Percentiles rank a stretch among this genome's conserved stretches.
phyloP scores from a whole-genome alignment of 2,113 vertebrate species.

The Ictalurus punctatus region DNA sequence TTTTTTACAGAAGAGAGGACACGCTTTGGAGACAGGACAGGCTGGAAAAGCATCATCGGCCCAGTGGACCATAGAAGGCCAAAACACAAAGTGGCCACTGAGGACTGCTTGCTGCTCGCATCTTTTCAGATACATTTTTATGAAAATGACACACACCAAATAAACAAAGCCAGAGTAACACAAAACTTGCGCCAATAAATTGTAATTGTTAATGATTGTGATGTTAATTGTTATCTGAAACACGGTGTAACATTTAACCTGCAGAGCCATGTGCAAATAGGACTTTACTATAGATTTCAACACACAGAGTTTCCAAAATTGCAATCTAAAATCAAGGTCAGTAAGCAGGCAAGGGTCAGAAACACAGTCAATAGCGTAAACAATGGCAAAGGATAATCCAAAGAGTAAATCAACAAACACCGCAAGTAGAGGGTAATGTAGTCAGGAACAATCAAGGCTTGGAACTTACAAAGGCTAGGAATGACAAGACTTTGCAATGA shows the following conservation, averaged over 20 bases:
- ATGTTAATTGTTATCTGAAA: neutral
- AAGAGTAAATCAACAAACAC: conserved; percentile 8
- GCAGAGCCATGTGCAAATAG: neutral
- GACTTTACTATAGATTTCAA: neutral
- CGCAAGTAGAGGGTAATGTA: neutral
- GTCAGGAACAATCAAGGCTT: conserved; percentile 4
- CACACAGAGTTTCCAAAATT: neutral
- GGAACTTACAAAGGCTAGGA: neutral
- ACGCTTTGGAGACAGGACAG: conserved; percentile 45
- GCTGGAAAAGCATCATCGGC: conserved; percentile 56
- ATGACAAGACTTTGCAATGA: neutral
- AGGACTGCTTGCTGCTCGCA: conserved; percentile 60
- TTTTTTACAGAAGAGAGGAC: conserved; percentile 55
- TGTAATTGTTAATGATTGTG: neutral
- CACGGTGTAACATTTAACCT: neutral
- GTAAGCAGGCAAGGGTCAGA: neutral
- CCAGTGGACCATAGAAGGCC: conserved; percentile 50
- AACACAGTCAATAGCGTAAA: neutral
- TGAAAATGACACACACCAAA: conserved; percentile 50
- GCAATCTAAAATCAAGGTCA: neutral
- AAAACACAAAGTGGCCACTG: conserved; percentile 49
- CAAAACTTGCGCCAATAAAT: conserved; percentile 23
- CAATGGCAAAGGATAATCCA: neutral
- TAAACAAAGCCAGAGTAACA: neutral
- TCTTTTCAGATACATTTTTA: conserved; percentile 47